Evolutionary conservation across 2,797 vertebrate species (phyloP).

Genomic region (Anabas testudineus): DNA sequence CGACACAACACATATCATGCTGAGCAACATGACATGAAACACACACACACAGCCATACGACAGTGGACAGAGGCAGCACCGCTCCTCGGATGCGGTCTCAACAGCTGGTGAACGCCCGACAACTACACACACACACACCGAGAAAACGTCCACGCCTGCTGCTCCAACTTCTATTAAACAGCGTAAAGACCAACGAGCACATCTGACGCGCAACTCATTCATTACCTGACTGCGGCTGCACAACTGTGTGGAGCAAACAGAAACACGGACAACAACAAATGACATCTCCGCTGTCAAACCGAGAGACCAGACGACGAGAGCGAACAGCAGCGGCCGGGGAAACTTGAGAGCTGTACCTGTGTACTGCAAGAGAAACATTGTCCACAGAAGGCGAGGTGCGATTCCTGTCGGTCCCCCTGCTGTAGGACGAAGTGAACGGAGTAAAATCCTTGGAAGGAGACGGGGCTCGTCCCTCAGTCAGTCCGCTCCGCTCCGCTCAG

Average conservation of each 20-base stretch:
- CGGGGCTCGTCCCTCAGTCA: conserved; percentile 55
- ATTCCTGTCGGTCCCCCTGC: conserved; percentile 69
- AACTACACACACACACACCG: conserved; percentile 12
- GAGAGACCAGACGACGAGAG: not conserved
- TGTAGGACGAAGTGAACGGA: conserved; percentile 60
- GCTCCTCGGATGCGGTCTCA: conserved; percentile 49
- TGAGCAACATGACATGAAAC: not conserved
- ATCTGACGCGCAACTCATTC: conserved; percentile 5
- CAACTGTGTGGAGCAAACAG: no score
- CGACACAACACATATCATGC: conserved; percentile 30
- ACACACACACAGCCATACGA: not conserved
- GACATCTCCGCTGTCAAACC: conserved; percentile 15
- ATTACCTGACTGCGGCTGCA: conserved; percentile 13
- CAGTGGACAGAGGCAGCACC: conserved; percentile 19
- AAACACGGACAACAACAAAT: not conserved
- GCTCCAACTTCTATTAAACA: conserved; percentile 34
- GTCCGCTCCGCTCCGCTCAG: conserved; percentile 73
- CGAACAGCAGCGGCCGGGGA: not conserved
- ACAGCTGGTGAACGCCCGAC: conserved; percentile 73
- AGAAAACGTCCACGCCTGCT: not conserved
- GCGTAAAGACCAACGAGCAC: not conserved
- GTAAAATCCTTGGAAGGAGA: conserved; percentile 72
- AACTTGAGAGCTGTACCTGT: conserved; percentile 84
- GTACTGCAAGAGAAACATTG: conserved; percentile 94
- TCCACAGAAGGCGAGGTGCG: conserved; percentile 71